phyloP scores from a whole-genome alignment of 1,140 invertebrate species.

The Drosophila nannoptera region DNA sequence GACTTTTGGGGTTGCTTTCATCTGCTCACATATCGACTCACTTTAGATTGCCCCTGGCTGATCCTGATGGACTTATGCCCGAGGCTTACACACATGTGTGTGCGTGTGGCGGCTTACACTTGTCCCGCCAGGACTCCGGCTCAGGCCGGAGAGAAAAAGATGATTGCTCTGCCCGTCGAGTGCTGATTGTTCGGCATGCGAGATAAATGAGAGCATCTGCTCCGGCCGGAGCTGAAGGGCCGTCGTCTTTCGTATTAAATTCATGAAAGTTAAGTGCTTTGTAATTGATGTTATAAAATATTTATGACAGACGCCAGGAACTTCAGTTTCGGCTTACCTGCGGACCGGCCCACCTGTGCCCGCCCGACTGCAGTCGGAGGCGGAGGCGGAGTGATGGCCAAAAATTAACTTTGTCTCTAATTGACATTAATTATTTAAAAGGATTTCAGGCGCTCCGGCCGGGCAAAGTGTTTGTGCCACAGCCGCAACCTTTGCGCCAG shows the following conservation, averaged over 20 bases:
- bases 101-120: conserved; percentile 63
- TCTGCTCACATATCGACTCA: conserved; percentile 27
- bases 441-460: conserved; percentile 57
- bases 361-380: no score
- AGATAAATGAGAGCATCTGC: conserved; percentile 64
- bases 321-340: conserved; percentile 11
- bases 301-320: conserved; percentile 69
- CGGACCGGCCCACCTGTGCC: no score
- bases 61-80: conserved; percentile 49
- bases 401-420: conserved; percentile 75
- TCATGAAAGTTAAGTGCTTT: conserved; percentile 79
- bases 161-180: conserved; percentile 59
- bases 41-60: conserved; percentile 43
- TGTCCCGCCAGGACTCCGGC: conserved; percentile 41
- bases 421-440: conserved; percentile 79
- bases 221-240: conserved; percentile 1
- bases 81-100: conserved; percentile 29
- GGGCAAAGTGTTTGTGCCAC: conserved; percentile 45
- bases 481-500: conserved; percentile 29
- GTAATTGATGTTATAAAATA: conserved; percentile 79
- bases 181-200: conserved; percentile 67
- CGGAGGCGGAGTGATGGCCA: conserved; percentile 48
- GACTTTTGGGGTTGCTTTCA: conserved; percentile 20
- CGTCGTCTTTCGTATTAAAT: conserved; percentile 73
- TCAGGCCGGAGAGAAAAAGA: conserved; percentile 38